Evolutionary conservation across 2,797 vertebrate species (phyloP).

Genomic region (Ctenosaura bakeri): DNA sequence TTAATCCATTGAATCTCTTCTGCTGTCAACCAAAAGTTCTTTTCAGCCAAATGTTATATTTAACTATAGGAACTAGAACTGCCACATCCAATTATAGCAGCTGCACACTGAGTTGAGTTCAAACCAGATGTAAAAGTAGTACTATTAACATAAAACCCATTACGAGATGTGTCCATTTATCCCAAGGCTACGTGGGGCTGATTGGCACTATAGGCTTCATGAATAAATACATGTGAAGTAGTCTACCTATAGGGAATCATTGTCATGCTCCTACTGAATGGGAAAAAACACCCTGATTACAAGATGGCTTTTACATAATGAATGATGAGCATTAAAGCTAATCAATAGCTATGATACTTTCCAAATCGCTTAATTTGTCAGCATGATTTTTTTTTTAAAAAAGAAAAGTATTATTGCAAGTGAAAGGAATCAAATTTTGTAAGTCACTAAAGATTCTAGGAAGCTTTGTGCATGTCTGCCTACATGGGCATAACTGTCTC

Average conservation of each 20-base stretch:
- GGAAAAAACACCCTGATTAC: not conserved
- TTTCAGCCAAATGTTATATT: conserved; percentile 32
- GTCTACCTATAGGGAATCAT: not conserved
- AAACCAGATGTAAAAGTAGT: conserved; percentile 9
- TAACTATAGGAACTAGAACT: conserved; percentile 6
- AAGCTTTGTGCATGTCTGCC: not conserved
- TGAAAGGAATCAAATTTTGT: not conserved
- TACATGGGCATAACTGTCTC: not conserved
- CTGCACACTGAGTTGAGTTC: conserved; percentile 8
- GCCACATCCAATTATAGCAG: conserved; percentile 31
- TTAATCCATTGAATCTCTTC: not conserved
- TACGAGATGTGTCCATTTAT: conserved; percentile 21
- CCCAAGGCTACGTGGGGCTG: conserved; percentile 14
- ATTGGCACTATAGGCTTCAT: not conserved
- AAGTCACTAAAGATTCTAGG: not conserved
- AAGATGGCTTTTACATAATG: not conserved
- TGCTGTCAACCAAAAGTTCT: conserved; percentile 17
- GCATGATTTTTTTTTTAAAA: not conserved
- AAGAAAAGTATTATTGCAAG: not conserved
- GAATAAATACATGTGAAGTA: conserved; percentile 21
- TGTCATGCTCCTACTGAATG: not conserved
- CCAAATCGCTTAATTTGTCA: conserved; percentile 9
- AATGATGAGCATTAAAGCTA: conserved; percentile 14
- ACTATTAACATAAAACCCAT: conserved; percentile 4
- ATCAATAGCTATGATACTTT: conserved; percentile 12